Evolutionary conservation across 2,888 invertebrate genomes (phyloP).

Genomic region (Oscheius sp.): DNA sequence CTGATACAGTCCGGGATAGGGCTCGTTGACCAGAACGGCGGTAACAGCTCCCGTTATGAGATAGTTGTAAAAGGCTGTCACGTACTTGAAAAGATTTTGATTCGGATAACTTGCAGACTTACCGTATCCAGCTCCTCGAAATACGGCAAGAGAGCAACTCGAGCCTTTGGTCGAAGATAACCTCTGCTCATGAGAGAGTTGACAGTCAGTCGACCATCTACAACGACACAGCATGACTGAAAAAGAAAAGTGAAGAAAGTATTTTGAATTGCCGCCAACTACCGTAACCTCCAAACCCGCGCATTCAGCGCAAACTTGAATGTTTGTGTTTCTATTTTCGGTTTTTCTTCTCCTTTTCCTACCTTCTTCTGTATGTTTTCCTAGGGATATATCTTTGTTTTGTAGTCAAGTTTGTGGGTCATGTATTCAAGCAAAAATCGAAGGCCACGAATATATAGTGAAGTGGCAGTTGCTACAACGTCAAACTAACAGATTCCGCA

Average conservation of each 20-base stretch:
- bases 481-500: not conserved
- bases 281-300: no score
- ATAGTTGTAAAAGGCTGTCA: slow-evolving; percentile 2
- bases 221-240: slow-evolving; percentile 35
- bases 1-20: slow-evolving; percentile 32
- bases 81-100: not conserved
- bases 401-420: no score
- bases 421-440: no score
- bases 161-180: slow-evolving; percentile 21
- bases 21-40: slow-evolving; percentile 34
- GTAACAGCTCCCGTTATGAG: slow-evolving; percentile 24
- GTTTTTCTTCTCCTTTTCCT: no score
- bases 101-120: not conserved
- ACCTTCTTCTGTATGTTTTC: no score
- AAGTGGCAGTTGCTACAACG: no score
- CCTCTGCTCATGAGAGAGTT: slow-evolving; percentile 24
- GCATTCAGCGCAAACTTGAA: no score
- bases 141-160: slow-evolving; percentile 31
- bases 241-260: not conserved
- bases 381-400: no score
- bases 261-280: no score
- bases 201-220: slow-evolving; percentile 36
- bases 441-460: no score
- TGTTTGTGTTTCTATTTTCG: no score
- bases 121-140: slow-evolving; percentile 30